Percentiles rank a stretch among this genome's conserved stretches.
Evolutionary conservation across 2,113 vertebrate genomes (phyloP).

Genomic region (Heteronetta atricapilla): DNA sequence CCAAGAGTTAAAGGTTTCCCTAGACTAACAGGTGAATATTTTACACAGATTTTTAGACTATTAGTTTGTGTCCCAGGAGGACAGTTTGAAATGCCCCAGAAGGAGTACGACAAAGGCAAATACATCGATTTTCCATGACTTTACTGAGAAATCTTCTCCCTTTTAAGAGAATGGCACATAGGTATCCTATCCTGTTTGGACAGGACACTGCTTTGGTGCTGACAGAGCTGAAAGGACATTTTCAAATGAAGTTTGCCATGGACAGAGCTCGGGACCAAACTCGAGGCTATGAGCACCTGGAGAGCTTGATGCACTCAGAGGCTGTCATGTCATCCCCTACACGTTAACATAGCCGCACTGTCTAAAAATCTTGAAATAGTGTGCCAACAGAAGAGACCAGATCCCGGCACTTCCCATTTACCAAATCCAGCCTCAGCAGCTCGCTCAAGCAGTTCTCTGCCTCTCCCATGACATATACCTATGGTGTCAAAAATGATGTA

Average conservation of each 20-base stretch:
- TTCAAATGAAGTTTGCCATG: neutral
- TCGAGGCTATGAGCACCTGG: neutral
- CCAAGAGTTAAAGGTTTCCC: neutral
- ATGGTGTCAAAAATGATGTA: neutral
- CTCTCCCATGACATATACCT: neutral
- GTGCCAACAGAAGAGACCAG: neutral
- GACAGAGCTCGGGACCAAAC: neutral
- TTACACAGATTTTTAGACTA: neutral
- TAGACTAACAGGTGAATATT: neutral
- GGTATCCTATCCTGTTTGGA: neutral
- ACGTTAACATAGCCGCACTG: neutral
- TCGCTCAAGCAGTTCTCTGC: neutral
- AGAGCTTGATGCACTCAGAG: neutral
- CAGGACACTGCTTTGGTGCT: neutral
- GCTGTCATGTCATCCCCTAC: too few relatives aligned
- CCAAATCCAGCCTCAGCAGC: fast-evolving
- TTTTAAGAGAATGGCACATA: neutral
- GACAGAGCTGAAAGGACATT: neutral
- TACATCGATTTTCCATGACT: neutral
- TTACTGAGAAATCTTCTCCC: neutral
- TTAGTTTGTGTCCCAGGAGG: neutral
- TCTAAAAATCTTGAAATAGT: neutral
- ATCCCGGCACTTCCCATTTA: neutral
- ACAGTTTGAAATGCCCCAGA: neutral
- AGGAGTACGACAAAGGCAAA: neutral